Evolutionary conservation across 53 echinoderm and acorn worm genomes (phyloP).

Genomic region (Arbacia lixula): DNA sequence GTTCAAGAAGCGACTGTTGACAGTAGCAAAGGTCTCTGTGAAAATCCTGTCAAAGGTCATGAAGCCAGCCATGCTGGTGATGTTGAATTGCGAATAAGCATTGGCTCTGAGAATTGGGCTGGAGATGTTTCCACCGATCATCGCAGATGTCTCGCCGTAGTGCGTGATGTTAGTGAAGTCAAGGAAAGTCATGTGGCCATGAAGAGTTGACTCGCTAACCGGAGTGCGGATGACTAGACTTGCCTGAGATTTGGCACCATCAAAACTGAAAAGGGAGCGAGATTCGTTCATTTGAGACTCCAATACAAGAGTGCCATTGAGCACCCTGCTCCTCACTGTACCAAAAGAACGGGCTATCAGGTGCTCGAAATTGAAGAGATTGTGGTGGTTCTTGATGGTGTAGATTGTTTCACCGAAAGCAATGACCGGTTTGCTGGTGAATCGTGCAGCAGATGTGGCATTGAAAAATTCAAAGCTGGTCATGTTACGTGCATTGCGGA

Average conservation of each 20-base stretch:
- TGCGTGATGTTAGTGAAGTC: slow-evolving; percentile 65
- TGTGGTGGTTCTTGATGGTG: slow-evolving; percentile 22
- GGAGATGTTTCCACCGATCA: slow-evolving; percentile 48
- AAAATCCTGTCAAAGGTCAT: slow-evolving; percentile 58
- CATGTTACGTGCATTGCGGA: slow-evolving; percentile 45
- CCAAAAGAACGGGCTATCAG: not conserved
- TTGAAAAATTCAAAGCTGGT: slow-evolving; percentile 62
- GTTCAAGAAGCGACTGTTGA: not conserved
- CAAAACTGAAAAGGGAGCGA: slow-evolving; percentile 67
- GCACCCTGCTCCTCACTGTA: slow-evolving; percentile 10
- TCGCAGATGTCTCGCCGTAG: slow-evolving; percentile 47
- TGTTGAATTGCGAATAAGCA: slow-evolving; percentile 46
- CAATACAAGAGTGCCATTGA: slow-evolving; percentile 1
- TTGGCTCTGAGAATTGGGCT: slow-evolving; percentile 53
- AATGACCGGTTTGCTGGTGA: slow-evolving; percentile 13
- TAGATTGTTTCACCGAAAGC: slow-evolving; percentile 31
- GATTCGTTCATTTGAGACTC: slow-evolving; percentile 62
- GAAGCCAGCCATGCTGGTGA: slow-evolving; percentile 62
- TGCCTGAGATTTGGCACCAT: slow-evolving; percentile 6
- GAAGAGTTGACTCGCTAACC: not conserved
- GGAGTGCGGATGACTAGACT: not conserved
- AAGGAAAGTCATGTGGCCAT: slow-evolving; percentile 47
- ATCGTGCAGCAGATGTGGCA: slow-evolving; percentile 1
- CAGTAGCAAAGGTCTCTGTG: slow-evolving; percentile 37
- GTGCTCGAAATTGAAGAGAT: slow-evolving; percentile 37